These are phyloP conservation scores for Caenorhabditis uteleia DNA, from an alignment of 2,888 invertebrate species.

Conservation along the genomic window DNA sequence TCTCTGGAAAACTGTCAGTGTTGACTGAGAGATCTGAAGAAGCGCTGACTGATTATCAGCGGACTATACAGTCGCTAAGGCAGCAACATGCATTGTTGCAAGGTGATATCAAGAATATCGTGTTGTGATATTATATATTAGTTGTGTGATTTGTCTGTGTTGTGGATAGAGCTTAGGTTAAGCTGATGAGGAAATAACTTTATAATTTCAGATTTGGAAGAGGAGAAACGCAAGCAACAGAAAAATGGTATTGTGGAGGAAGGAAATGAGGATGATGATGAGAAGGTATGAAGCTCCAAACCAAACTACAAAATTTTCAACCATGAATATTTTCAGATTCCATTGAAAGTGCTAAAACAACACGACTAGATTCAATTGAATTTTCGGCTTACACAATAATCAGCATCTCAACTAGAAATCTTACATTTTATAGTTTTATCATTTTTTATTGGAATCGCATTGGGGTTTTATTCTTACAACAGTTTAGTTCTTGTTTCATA, in stretches of 20 bases:
- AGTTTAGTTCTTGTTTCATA: too few relatives aligned
- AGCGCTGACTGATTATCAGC: constrained; percentile 65
- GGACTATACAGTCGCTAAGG: constrained; percentile 56
- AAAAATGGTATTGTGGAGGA: constrained; percentile 42
- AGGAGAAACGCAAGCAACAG: constrained; percentile 42
- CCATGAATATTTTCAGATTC: constrained; percentile 25
- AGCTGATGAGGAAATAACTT: too few relatives aligned
- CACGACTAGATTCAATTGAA: constrained; percentile 3
- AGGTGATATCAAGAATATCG: constrained; percentile 39
- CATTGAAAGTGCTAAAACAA: constrained; percentile 25
- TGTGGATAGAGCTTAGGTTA: too few relatives aligned
- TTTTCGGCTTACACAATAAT: not conserved
- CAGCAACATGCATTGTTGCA: constrained; percentile 61
- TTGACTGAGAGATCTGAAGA: constrained; percentile 67
- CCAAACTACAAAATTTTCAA: not conserved
- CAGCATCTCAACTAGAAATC: not conserved
- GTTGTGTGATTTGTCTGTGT: constrained; percentile 2
- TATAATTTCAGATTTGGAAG: constrained; percentile 51
- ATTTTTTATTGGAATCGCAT: too few relatives aligned
- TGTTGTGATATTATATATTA: constrained; percentile 1
- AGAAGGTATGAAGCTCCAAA: constrained; percentile 16
- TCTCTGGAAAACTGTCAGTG: constrained; percentile 67
- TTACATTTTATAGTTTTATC: too few relatives aligned
- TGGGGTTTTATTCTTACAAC: too few relatives aligned
- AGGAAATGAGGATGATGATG: constrained; percentile 34